Base-by-base conservation (phyloP, 2,888 invertebrate genomes). In the Tinea semifulvella region DNA sequence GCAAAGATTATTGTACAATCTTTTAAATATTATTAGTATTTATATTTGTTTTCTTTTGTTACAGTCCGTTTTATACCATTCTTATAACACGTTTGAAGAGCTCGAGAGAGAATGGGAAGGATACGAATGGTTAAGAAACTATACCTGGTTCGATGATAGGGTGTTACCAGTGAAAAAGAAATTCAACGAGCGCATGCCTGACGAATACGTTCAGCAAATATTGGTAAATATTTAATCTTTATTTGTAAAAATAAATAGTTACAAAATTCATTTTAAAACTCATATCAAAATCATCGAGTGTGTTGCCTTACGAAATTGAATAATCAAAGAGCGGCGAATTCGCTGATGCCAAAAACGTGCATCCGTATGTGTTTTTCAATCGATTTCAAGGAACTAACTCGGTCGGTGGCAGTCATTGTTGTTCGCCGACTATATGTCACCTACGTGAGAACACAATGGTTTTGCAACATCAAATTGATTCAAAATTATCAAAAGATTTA, bases 271-370 rank as follows among this genome's bases (percentile, higher is more conserved):
- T 31, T 7, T 3, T 14, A 4, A 5, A 35, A 44, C 35, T 18
- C 19, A 18, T 42, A 42, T 27, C 16, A 42, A 42, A n/a, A n/a
- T n/a, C n/a, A n/a, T n/a, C n/a, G n/a, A n/a, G n/a, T 56, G 53
- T 53, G 57, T 60, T 60, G 55, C 60, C 56, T 55, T 57, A 61
- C 58, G 50, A 59, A 65, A 62, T 62, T 65, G 63, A 64, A 17
- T 26, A 61, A 68, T 59, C 61, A 63, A 63, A 62, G 61, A 65
- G 68, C 69, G 65, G 65, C 57, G 61, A 70, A 69, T 74, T 66
- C 65, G 79, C 79, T 79, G 79, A 77, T 69, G 68, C 65, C 70
- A 67, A 72, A 75, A 73, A 77, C 79, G 79, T 80, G 79, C 79
- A 76, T 75, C 73, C 73, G 73, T 69, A 71, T 65, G 61, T 61